These are phyloP conservation scores for Xerus inauris DNA, from an alignment of 2,113 vertebrate genomes.

Conservation along the genomic window DNA sequence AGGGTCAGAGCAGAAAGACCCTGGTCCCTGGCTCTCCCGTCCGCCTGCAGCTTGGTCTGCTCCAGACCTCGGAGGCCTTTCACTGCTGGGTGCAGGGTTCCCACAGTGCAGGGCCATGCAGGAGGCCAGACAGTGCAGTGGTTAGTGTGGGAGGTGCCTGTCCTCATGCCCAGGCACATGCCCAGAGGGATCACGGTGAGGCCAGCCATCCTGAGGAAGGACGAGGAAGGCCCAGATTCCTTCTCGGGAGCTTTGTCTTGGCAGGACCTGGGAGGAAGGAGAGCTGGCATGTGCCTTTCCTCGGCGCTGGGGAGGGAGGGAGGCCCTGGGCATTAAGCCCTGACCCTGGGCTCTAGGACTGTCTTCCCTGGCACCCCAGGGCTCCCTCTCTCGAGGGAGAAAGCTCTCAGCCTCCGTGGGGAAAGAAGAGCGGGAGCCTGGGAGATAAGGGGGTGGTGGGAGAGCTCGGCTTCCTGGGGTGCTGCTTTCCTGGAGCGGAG, in stretches of 20 bases:
- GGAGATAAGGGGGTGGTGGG: background rate
- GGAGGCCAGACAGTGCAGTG: background rate
- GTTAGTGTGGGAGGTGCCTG: accelerated
- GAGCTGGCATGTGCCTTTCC: background rate
- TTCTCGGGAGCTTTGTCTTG: background rate
- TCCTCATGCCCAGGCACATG: background rate
- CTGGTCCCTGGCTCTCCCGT: background rate
- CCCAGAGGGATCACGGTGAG: no score
- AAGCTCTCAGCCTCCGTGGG: background rate
- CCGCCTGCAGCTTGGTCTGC: background rate
- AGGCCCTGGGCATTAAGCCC: background rate
- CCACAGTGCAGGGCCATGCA: background rate
- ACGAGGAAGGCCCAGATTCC: background rate
- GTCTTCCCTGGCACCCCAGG: background rate
- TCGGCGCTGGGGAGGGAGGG: background rate
- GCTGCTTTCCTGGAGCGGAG: background rate
- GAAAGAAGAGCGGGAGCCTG: background rate
- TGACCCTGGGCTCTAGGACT: background rate
- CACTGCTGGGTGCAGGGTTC: background rate
- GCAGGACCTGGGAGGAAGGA: background rate
- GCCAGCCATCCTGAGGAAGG: background rate
- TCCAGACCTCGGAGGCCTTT: background rate
- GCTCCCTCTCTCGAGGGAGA: background rate
- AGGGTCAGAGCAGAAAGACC: background rate
- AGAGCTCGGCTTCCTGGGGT: accelerated